These are phyloP conservation scores for Meloidogyne exigua DNA, from an alignment of 1,140 invertebrate species.

Conservation along the genomic window DNA sequence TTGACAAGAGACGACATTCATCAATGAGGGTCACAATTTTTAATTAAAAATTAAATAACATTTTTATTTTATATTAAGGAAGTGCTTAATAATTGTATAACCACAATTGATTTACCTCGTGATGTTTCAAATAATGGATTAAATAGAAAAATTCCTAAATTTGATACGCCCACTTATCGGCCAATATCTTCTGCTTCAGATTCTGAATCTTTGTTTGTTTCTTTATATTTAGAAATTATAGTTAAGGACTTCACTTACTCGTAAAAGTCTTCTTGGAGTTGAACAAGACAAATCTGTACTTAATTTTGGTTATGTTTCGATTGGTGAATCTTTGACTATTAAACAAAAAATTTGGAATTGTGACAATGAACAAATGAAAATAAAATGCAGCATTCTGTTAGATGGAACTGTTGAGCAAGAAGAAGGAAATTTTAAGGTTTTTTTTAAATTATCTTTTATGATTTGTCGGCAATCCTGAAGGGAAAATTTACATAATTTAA, in stretches of 20 bases:
- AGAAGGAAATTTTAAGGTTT: constrained; percentile 20
- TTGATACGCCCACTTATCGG: constrained; percentile 7
- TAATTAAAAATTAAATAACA: background rate
- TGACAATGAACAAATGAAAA: constrained; percentile 15
- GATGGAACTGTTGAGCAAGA: background rate
- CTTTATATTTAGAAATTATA: constrained; percentile 5
- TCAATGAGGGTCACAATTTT: background rate
- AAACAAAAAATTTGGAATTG: constrained; percentile 23
- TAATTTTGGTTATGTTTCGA: constrained; percentile 18
- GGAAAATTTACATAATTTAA: no score
- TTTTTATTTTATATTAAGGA: background rate
- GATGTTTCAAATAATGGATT: background rate
- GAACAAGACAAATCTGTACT: constrained; percentile 12
- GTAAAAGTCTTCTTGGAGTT: constrained; percentile 14
- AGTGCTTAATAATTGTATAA: background rate
- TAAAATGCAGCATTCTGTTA: constrained; percentile 11
- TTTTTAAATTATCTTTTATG: background rate
- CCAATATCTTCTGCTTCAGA: constrained; percentile 20
- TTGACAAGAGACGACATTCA: background rate
- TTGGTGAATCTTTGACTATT: constrained; percentile 9
- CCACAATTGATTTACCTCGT: background rate
- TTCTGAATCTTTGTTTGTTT: background rate
- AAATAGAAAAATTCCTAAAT: constrained; percentile 24
- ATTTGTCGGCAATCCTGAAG: no score
- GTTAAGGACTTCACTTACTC: constrained; percentile 8